Evolutionary conservation across 2,797 vertebrate species (phyloP).

Genomic region (Clarias laeviceps): DNA sequence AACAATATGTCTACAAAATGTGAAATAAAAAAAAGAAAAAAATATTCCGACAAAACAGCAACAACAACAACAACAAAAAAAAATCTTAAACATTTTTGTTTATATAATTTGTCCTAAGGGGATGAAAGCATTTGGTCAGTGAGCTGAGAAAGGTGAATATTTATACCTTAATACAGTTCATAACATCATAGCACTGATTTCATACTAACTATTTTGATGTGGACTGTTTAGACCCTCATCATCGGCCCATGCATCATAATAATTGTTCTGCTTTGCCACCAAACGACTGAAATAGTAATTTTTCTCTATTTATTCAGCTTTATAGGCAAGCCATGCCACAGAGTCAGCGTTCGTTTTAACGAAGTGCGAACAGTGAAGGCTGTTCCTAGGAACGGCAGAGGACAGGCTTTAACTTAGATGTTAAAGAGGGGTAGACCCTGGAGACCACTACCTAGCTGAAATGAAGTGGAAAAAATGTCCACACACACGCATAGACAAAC

Average conservation of each 20-base stretch:
- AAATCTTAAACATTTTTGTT: neutral
- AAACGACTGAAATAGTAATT: neutral
- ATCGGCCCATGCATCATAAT: neutral
- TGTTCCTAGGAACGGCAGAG: conserved; percentile 44
- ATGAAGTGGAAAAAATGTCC: conserved; percentile 57
- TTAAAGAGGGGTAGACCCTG: conserved; percentile 48
- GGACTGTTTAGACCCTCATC: neutral
- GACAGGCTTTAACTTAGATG: conserved; percentile 51
- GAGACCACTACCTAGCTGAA: conserved; percentile 51
- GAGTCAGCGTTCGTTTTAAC: neutral
- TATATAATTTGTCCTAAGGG: too few relatives aligned
- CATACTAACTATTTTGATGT: neutral
- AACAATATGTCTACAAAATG: neutral
- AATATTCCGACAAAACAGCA: neutral
- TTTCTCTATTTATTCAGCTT: neutral
- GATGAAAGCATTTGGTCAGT: neutral
- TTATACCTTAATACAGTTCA: neutral
- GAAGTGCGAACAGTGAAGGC: conserved; percentile 20
- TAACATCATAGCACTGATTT: too few relatives aligned
- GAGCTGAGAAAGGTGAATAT: neutral
- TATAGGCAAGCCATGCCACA: neutral
- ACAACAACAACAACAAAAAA: neutral
- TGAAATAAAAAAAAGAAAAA: neutral
- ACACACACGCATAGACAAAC: conserved; percentile 8
- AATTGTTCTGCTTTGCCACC: neutral